Evolutionary conservation across 2,113 vertebrate species (phyloP), one percentile per base, ranked within the genome.

Genomic region (Chloebia gouldiae): DNA sequence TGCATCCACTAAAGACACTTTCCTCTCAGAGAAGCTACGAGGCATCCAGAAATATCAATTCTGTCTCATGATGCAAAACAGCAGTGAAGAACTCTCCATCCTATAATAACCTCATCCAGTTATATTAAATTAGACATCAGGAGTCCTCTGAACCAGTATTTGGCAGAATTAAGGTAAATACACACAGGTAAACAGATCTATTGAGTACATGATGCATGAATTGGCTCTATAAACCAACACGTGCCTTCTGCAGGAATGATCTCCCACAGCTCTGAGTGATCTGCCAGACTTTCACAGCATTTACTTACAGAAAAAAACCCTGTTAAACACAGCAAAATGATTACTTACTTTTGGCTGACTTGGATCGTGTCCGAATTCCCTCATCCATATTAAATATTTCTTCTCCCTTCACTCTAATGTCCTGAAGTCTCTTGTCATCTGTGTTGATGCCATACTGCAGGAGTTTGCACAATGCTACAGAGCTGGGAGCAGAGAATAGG

Each of bases 321-420:
- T 31, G 5, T 17, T 51, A 18, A 33, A 76, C 23, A 1, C 31
- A 91, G 49, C 35, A 88, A 61, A 79, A 45, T 2, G 1, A 57
- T 22, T 39, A 87, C 98, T 98, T 95, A 99, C 99, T 99, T 96
- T 99, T 99, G 95, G 98, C 98, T 1, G 99, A 96, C 95, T 99
- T 99, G 28, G 99, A 99, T 69, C 99, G 98, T 14, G 99, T 99
- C 31, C 99, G 98, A 95, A 99, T 99, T 91, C 99, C 99, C 71
- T 99, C 99, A 7, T 99, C 99, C 40, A 98, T 97, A 71, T 96
- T 97, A 97, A 98, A 99, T 95, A 99, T 98, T 96, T 99, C 99
- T 81, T 99, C 99, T 54, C 99, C 99, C 96, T 99, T 99, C 61
- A 99, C 99, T 51, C 98, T 97, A 7, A 99, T 99, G 92, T 99